Evolutionary conservation across 2,113 vertebrate genomes (phyloP).

Genomic region (Tragelaphus scriptus): DNA sequence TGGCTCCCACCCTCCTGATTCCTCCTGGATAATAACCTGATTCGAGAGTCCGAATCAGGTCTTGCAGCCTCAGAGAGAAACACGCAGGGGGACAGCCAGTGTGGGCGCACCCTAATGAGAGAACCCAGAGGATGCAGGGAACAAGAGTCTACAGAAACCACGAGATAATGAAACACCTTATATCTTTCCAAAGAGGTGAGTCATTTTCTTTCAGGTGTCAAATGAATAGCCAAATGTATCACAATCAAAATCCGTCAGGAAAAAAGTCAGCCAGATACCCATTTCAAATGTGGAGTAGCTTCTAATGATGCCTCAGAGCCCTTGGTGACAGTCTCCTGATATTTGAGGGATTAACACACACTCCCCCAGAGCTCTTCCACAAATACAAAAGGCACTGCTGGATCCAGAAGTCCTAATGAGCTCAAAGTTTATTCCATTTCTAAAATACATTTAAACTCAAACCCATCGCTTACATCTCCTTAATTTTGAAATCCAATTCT

Average conservation of each 20-base stretch:
- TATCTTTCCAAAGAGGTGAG: constrained; percentile 49
- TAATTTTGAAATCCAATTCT: constrained; percentile 40
- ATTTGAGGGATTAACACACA: neutral
- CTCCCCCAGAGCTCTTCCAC: neutral
- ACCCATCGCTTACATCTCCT: neutral
- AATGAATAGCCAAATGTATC: constrained; percentile 56
- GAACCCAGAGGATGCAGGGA: neutral
- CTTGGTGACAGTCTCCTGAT: neutral
- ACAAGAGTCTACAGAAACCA: neutral
- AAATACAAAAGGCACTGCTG: neutral
- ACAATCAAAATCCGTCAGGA: constrained; percentile 42
- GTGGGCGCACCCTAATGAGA: neutral
- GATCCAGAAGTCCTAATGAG: constrained; percentile 2
- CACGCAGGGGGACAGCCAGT: neutral
- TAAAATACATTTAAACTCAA: neutral
- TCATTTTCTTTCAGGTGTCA: constrained; percentile 66
- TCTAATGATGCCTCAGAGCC: neutral
- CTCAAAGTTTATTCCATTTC: constrained; percentile 5
- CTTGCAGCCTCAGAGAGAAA: neutral
- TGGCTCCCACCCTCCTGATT: neutral
- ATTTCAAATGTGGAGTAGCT: neutral
- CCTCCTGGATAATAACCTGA: neutral
- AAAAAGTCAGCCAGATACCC: constrained; percentile 38
- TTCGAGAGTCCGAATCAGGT: neutral
- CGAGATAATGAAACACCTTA: constrained; percentile 65